Percentiles rank a stretch among this genome's conserved stretches.
phyloP scores from a whole-genome alignment of 2,797 vertebrate species.

The Amphiprion clarkii region DNA sequence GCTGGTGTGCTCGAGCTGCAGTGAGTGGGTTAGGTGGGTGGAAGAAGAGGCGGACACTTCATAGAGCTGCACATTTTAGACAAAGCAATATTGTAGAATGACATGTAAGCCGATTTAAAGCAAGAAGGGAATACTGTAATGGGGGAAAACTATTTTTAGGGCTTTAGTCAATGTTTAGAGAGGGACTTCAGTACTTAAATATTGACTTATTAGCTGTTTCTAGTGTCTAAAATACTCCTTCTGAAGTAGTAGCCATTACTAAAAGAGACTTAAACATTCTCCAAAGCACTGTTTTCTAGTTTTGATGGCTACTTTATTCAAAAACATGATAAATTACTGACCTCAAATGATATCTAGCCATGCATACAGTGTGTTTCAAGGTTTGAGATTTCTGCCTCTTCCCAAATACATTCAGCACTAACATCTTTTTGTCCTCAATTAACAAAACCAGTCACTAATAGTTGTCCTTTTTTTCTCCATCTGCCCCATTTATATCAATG shows the following conservation, averaged over 20 bases:
- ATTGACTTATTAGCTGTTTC: not conserved
- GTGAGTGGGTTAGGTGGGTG: too few species aligned
- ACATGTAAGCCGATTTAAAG: too few species aligned
- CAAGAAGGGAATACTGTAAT: too few species aligned
- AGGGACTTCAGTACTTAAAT: not conserved
- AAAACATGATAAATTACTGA: not conserved
- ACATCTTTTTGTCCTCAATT: not conserved
- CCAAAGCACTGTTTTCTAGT: not conserved
- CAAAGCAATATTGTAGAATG: too few species aligned
- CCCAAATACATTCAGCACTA: not conserved
- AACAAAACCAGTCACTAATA: not conserved
- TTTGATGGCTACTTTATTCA: not conserved
- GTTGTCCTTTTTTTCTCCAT: not conserved
- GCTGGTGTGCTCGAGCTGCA: too few species aligned
- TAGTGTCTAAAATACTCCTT: not conserved
- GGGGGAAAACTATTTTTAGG: too few species aligned
- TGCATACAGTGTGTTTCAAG: not conserved
- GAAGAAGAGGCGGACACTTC: too few species aligned
- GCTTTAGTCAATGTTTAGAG: too few species aligned
- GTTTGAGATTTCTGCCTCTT: not conserved
- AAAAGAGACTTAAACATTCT: not conserved
- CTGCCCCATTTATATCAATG: slow-evolving; percentile 3
- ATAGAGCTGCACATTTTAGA: too few species aligned
- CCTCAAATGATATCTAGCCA: too few species aligned
- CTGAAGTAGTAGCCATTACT: not conserved